Evolutionary conservation across 2,888 invertebrate genomes (phyloP).

Genomic region (Synergus gifuensis): DNA sequence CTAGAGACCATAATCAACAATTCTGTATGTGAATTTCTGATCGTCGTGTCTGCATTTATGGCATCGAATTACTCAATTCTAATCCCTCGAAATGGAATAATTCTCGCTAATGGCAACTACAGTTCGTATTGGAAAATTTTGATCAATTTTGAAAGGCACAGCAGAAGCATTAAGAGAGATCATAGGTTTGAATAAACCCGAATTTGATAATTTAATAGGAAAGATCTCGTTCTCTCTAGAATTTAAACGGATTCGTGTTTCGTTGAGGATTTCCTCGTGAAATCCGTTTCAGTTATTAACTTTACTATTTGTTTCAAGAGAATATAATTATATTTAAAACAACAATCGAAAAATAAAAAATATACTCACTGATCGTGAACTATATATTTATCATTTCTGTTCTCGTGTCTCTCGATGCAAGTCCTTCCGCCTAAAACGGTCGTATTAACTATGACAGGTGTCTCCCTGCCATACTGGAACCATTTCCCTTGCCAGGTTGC

Average conservation of each 20-base stretch:
- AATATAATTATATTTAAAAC: background rate
- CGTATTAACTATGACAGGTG: constrained; percentile 71
- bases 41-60: background rate
- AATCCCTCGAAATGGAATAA: background rate
- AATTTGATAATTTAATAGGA: constrained; percentile 15
- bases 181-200: constrained; percentile 7
- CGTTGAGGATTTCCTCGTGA: background rate
- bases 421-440: constrained; percentile 82
- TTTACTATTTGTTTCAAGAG: constrained; percentile 20
- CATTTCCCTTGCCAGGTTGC: constrained; percentile 85
- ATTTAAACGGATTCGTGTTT: constrained; percentile 15
- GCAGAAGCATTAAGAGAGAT: background rate
- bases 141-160: background rate
- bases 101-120: background rate
- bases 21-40: background rate
- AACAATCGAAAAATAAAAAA: background rate
- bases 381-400: constrained; percentile 81
- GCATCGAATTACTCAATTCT: background rate
- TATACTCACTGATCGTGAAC: constrained; percentile 67
- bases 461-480: constrained; percentile 85
- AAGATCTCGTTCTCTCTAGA: constrained; percentile 18
- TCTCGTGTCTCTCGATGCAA: constrained; percentile 81
- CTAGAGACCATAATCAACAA: background rate
- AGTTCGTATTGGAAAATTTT: background rate
- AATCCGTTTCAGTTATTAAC: constrained; percentile 16